Evolutionary conservation across 2,888 invertebrate genomes (phyloP).

Genomic region (Drosophila longiperda): DNA sequence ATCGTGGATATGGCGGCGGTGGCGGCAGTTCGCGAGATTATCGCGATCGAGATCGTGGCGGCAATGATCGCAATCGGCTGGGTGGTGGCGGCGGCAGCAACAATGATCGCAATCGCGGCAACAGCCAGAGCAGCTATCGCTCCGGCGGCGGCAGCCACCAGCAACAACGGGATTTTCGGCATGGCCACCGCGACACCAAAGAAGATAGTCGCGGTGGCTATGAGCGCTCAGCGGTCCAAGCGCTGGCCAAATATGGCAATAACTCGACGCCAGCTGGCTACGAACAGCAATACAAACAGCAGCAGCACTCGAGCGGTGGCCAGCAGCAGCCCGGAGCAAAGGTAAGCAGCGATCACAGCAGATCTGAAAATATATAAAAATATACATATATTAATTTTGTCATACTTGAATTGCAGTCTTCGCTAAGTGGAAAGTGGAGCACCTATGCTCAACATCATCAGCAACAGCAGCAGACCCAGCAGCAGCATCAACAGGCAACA

Average conservation of each 20-base stretch:
- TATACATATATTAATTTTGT: neutral
- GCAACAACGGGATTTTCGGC: conserved; percentile 85
- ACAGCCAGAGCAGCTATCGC: conserved; percentile 82
- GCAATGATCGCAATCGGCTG: conserved; percentile 75
- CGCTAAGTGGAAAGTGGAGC: conserved; percentile 76
- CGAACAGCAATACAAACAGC: conserved; percentile 78
- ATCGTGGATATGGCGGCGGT: conserved; percentile 73
- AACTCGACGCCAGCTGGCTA: conserved; percentile 65
- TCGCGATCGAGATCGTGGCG: conserved; percentile 79
- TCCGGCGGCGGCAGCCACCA: conserved; percentile 82
- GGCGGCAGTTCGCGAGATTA: conserved; percentile 78
- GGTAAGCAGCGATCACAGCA: conserved; percentile 43
- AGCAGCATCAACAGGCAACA: conserved; percentile 42
- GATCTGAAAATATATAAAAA: neutral
- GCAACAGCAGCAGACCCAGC: conserved; percentile 65
- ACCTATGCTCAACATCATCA: conserved; percentile 73
- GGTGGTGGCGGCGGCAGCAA: conserved; percentile 35
- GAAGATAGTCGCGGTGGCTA: conserved; percentile 86
- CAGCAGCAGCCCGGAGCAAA: conserved; percentile 60
- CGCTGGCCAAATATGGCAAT: conserved; percentile 75
- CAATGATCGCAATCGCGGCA: conserved; percentile 73
- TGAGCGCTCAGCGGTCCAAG: conserved; percentile 82
- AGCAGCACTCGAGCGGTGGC: conserved; percentile 58
- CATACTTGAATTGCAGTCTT: conserved; percentile 31
- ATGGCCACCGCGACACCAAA: conserved; percentile 85